A percentile compares a stretch with the other conserved stretches of the same genome.
These are phyloP conservation scores for Falco cherrug DNA, from an alignment of 2,797 vertebrate genomes.

Conservation along the genomic window DNA sequence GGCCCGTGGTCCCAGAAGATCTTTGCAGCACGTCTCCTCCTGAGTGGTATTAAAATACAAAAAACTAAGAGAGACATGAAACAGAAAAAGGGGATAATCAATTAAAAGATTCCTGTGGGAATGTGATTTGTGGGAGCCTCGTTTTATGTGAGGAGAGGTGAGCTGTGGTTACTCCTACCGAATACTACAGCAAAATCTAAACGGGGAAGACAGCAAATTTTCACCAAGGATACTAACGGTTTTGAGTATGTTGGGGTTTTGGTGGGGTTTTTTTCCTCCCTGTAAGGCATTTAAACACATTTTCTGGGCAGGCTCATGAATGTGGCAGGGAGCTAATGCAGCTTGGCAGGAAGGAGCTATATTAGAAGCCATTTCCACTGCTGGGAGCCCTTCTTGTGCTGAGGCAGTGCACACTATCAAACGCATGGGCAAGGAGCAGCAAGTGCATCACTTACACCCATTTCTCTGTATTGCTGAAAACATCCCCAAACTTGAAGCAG, in stretches of 20 bases:
- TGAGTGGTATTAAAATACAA: neutral
- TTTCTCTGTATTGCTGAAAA: neutral
- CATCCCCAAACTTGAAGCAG: neutral
- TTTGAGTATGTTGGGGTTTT: neutral
- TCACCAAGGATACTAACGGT: neutral
- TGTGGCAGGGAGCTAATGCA: neutral
- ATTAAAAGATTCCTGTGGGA: neutral
- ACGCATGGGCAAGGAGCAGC: neutral
- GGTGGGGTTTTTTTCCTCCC: neutral
- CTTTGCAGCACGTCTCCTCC: neutral
- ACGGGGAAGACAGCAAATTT: neutral
- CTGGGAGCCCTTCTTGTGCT: neutral
- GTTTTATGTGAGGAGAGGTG: neutral
- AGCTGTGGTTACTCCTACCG: neutral
- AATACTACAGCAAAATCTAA: rapidly evolving
- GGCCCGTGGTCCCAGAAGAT: rapidly evolving
- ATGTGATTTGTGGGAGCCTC: neutral
- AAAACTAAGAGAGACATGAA: neutral
- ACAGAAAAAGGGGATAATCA: neutral
- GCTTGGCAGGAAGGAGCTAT: neutral
- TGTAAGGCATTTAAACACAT: neutral
- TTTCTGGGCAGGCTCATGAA: neutral
- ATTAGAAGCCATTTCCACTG: neutral
- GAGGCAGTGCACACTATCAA: neutral
- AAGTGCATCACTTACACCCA: neutral